These are phyloP conservation scores for Serilophus lunatus DNA, from an alignment of 2,113 vertebrate genomes.

Conservation along the genomic window DNA sequence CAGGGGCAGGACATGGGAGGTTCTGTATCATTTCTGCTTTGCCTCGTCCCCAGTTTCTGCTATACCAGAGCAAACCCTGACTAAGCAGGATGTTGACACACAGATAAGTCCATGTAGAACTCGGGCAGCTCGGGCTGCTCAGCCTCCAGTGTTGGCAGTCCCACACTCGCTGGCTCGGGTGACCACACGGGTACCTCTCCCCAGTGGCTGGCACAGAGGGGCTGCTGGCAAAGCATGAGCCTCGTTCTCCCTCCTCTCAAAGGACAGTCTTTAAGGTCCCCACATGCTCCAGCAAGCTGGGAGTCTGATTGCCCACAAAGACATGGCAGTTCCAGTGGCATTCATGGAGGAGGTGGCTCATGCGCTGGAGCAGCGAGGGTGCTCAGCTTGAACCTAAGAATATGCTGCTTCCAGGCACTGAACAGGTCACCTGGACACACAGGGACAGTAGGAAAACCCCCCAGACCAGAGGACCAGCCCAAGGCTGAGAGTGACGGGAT, in stretches of 20 bases:
- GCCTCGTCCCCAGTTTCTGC: not conserved
- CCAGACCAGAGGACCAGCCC: not conserved
- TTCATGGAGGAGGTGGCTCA: not conserved
- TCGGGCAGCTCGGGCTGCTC: not conserved
- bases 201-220: not conserved
- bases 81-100: not conserved
- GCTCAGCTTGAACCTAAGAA: not conserved
- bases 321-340: not conserved
- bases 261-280: not conserved
- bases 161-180: fast-evolving
- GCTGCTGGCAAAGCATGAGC: not conserved
- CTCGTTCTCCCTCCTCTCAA: not conserved
- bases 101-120: fast-evolving
- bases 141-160: fast-evolving
- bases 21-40: not conserved
- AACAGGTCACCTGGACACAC: not conserved
- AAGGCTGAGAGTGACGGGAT: not conserved
- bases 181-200: not conserved
- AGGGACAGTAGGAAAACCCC: not conserved
- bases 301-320: not conserved
- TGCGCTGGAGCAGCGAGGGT: fast-evolving
- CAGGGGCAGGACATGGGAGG: fast-evolving
- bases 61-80: not conserved
- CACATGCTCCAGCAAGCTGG: too few species aligned
- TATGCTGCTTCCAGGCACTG: not conserved